Evolutionary conservation across 2,113 vertebrate species (phyloP).

Genomic region (Daubentonia madagascariensis): DNA sequence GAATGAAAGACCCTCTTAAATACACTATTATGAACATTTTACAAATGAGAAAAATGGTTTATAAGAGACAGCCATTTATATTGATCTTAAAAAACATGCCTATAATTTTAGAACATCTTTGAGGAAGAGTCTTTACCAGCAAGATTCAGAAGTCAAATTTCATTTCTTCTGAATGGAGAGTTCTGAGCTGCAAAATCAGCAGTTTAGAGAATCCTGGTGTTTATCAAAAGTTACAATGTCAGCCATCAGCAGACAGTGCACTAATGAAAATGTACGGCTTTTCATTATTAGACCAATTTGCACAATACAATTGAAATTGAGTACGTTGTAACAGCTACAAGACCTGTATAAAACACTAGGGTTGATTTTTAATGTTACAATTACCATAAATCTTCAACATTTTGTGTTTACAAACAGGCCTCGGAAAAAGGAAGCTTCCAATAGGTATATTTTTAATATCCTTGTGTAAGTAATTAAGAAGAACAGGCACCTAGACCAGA

Average conservation of each 20-base stretch:
- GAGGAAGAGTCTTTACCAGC: not conserved
- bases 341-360: not conserved
- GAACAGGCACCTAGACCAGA: not conserved
- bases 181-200: not conserved
- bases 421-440: conserved; percentile 6
- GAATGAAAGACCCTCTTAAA: not conserved
- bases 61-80: not conserved
- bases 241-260: not conserved
- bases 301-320: not conserved
- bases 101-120: not conserved
- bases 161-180: not conserved
- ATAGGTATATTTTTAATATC: conserved; percentile 16
- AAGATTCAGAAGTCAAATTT: not conserved
- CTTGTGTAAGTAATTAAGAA: not conserved
- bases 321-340: not conserved
- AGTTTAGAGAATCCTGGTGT: not conserved
- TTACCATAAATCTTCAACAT: not conserved
- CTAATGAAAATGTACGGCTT: conserved; percentile 47
- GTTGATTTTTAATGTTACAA: not conserved
- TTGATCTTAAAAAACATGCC: not conserved
- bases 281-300: conserved; percentile 41
- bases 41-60: not conserved
- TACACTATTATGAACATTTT: not conserved
- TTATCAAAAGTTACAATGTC: conserved; percentile 21
- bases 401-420: conserved; percentile 28